Evolutionary conservation across 2,888 invertebrate species (phyloP), one percentile per base, ranked within the genome.

Genomic region (Tetramorium bicarinatum): DNA sequence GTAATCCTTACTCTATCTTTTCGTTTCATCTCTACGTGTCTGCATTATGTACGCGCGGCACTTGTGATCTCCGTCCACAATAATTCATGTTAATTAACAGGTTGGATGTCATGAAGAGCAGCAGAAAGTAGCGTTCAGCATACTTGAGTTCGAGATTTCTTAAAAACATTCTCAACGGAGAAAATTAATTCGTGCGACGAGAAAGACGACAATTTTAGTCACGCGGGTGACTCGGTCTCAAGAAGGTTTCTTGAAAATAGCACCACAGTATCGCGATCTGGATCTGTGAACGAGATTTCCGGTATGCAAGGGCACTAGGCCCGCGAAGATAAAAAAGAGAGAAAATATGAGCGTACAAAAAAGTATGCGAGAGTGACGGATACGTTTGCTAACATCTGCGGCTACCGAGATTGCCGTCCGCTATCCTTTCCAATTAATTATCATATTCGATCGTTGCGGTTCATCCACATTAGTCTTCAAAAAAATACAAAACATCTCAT

Each of bases 341-440:
- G 75, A 29, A 76, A 81, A 21, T 49, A 15, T 15, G 59, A 2
- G 54, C 52, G 34, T 15, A 18, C 21, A 38, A 15, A 76, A 64
- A 75, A 34, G 52, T 52, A 34, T 34, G 34, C 54, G 25, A 77
- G 41, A 74, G 49, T 62, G 77, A 76, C 67, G 81, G 34, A 75
- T 80, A 76, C 72, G 59, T 69, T 59, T 44, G 49, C 52, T 61
- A 59, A 76, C 6, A 34, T 81, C n/a, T 13, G 71, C 29, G 64
- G 61, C 67, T 71, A 80, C 41, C 76, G 80, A 34, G 29, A 86
- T 81, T 67, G 71, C 71, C 25, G 9, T 49, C 52, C 21, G 21
- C 61, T 59, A 64, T 41, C 85, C 86, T 90, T 87, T 86, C 83
- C 61, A 88, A 85, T 89, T 87, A 86, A 89, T 90, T 89, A 89